Evolutionary conservation across 1,140 invertebrate species (phyloP).

Genomic region (Heliothis subflexa): DNA sequence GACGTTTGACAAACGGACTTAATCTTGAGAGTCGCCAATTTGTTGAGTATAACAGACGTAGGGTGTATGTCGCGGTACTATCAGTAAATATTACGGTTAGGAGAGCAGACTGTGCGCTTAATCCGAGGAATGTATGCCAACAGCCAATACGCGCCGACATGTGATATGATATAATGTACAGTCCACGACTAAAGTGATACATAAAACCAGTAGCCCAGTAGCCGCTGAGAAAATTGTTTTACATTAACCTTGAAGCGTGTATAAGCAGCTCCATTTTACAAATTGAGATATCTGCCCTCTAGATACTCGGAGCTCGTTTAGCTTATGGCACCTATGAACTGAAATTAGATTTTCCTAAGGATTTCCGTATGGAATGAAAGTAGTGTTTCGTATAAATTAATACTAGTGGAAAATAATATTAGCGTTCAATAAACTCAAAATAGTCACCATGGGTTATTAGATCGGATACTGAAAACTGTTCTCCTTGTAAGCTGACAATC

Average conservation of each 20-base stretch:
- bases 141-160: conserved; percentile 54
- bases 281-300: background rate
- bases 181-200: conserved; percentile 31
- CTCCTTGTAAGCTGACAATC: too few species aligned
- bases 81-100: conserved; percentile 70
- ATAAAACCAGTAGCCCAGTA: conserved; percentile 15
- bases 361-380: too few species aligned
- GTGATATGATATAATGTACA: conserved; percentile 54
- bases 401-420: too few species aligned
- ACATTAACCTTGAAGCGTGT: conserved; percentile 24
- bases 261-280: conserved; percentile 16
- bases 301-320: too few species aligned
- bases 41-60: conserved; percentile 55
- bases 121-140: conserved; percentile 64
- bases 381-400: too few species aligned
- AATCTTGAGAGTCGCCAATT: conserved; percentile 57
- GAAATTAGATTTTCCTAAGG: too few species aligned
- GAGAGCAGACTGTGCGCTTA: conserved; percentile 63
- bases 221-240: conserved; percentile 9
- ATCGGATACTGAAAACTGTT: too few species aligned
- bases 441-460: too few species aligned
- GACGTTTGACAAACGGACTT: conserved; percentile 52
- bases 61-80: conserved; percentile 63
- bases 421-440: too few species aligned
- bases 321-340: too few species aligned